Percentiles rank a stretch among this genome's conserved stretches.
Evolutionary conservation across 2,113 vertebrate genomes (phyloP).

Genomic region (Motacilla tschutschensis): DNA sequence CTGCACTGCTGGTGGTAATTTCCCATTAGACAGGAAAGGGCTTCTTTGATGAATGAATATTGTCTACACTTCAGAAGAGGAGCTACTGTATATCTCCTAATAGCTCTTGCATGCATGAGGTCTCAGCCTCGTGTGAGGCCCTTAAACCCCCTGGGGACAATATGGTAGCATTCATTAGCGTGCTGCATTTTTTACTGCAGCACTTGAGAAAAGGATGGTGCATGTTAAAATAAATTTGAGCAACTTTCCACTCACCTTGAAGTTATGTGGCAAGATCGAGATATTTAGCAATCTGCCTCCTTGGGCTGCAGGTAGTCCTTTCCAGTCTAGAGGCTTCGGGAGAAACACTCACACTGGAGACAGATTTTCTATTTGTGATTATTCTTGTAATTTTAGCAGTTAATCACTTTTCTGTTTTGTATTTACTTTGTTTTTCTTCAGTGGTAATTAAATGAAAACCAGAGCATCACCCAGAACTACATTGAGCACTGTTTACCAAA

Average conservation of each 20-base stretch:
- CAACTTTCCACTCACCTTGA: slow-evolving; percentile 41
- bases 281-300: background rate
- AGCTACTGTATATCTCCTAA: slow-evolving; percentile 42
- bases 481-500: background rate
- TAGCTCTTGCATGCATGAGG: slow-evolving; percentile 8
- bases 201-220: background rate
- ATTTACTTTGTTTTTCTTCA: background rate
- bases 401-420: background rate
- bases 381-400: background rate
- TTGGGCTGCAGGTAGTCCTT: background rate
- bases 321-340: background rate
- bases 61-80: slow-evolving; percentile 32
- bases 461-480: background rate
- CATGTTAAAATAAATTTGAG: background rate
- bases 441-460: background rate
- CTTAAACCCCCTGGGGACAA: background rate
- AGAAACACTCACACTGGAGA: background rate
- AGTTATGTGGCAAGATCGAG: background rate
- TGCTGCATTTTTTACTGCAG: background rate
- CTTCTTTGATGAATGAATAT: slow-evolving; percentile 47
- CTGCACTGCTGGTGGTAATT: slow-evolving; percentile 45
- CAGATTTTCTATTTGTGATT: background rate
- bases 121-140: background rate
- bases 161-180: background rate
- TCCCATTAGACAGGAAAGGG: slow-evolving; percentile 52